These are phyloP conservation scores for Drosophila aldrichi DNA, from an alignment of 2,888 invertebrate genomes.

Conservation along the genomic window DNA sequence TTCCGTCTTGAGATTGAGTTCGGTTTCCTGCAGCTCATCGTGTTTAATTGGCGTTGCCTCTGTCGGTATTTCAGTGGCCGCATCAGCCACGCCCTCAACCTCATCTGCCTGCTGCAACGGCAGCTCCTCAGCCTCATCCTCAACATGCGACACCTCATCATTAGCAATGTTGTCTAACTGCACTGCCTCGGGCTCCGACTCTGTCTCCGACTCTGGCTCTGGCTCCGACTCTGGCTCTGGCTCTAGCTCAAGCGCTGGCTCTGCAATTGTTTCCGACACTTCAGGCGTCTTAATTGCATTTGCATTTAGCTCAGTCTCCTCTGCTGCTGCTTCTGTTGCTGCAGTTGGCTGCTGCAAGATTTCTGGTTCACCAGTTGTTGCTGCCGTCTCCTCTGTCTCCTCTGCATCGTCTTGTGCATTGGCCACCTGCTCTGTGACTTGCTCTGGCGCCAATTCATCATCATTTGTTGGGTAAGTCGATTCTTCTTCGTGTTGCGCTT, in stretches of 20 bases:
- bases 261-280: conserved; percentile 71
- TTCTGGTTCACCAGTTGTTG: conserved; percentile 47
- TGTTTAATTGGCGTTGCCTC: conserved; percentile 48
- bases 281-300: conserved; percentile 80
- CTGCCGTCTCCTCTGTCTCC: conserved; percentile 12
- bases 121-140: conserved; percentile 41
- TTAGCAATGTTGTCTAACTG: conserved; percentile 45
- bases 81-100: conserved; percentile 22
- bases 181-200: neutral
- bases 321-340: neutral
- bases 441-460: conserved; percentile 79
- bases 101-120: conserved; percentile 32
- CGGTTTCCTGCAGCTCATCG: conserved; percentile 43
- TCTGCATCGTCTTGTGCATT: conserved; percentile 11
- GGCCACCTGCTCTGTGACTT: conserved; percentile 36
- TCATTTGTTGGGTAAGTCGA: conserved; percentile 79
- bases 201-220: neutral
- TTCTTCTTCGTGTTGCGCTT: conserved; percentile 72
- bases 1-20: conserved; percentile 36
- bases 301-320: conserved; percentile 60
- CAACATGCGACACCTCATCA: conserved; percentile 59
- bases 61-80: conserved; percentile 29
- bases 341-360: conserved; percentile 9
- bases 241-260: neutral
- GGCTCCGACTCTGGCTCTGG: conserved; percentile 5